Percentiles rank a stretch among this genome's conserved stretches.
Evolutionary conservation across 2,113 vertebrate species (phyloP).

Genomic region (Oxygymnocypris stewartii): DNA sequence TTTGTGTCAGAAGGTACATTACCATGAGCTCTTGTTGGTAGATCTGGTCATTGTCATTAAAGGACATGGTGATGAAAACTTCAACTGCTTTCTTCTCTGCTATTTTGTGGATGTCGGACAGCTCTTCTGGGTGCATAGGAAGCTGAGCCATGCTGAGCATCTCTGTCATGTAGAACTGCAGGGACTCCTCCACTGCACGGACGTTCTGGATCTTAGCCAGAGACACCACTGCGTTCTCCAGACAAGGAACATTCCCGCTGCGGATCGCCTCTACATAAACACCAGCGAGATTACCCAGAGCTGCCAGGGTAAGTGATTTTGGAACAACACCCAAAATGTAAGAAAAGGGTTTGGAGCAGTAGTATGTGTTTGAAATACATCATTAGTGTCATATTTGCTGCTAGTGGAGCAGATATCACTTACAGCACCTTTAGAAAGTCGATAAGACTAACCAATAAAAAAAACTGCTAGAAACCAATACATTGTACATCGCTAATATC

Average conservation of each 20-base stretch:
- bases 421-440: no score
- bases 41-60: constrained; percentile 58
- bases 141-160: constrained; percentile 34
- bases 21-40: constrained; percentile 51
- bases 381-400: no score
- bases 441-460: no score
- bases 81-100: constrained; percentile 51
- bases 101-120: constrained; percentile 42
- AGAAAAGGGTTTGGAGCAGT: no score
- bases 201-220: constrained; percentile 60
- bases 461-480: no score
- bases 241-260: constrained; percentile 59
- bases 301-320: constrained; percentile 31
- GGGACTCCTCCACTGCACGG: constrained; percentile 44
- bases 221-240: constrained; percentile 60
- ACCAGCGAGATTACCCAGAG: constrained; percentile 50
- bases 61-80: constrained; percentile 58
- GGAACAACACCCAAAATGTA: no score
- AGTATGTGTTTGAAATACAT: no score
- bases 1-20: background rate
- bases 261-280: constrained; percentile 60
- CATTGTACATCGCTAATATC: no score
- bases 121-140: constrained; percentile 46
- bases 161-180: constrained; percentile 38
- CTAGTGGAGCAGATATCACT: no score